Evolutionary conservation across 1,140 invertebrate species (phyloP).

Genomic region (Zaprionus gabonicus): DNA sequence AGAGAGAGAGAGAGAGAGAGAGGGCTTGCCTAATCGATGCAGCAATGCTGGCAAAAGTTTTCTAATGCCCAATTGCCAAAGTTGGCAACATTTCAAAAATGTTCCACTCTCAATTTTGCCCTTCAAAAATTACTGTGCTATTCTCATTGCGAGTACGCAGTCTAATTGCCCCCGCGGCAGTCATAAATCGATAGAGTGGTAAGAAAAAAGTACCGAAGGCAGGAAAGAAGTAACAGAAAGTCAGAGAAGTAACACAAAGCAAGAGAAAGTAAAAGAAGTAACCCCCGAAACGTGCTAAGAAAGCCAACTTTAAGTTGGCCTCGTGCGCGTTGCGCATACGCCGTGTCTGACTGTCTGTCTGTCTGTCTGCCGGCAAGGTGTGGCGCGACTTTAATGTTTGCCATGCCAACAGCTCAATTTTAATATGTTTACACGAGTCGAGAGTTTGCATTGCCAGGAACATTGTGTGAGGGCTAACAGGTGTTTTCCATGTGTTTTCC

Average conservation of each 20-base stretch:
- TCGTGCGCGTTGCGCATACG: constrained; percentile 12
- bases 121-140: constrained; percentile 12
- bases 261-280: background rate
- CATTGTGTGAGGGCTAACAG: constrained; percentile 3
- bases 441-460: constrained; percentile 28
- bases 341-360: background rate
- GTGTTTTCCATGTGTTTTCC: constrained; percentile 17
- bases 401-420: constrained; percentile 47
- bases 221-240: too few relatives aligned
- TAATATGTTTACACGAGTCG: constrained; percentile 44
- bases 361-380: constrained; percentile 1
- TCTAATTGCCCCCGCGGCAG: constrained; percentile 8
- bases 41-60: background rate
- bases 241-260: background rate
- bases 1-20: too few relatives aligned
- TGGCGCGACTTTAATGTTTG: constrained; percentile 39
- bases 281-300: background rate
- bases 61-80: background rate
- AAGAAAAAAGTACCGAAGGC: background rate
- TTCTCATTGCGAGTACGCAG: constrained; percentile 2
- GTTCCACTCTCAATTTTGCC: background rate
- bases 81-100: constrained; percentile 15
- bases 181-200: constrained; percentile 34
- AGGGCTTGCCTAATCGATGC: background rate
- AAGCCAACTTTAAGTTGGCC: constrained; percentile 20